Evolutionary conservation across 2,113 vertebrate genomes (phyloP), one percentile per base, ranked within the genome.

Genomic region (Quiscalus mexicanus): DNA sequence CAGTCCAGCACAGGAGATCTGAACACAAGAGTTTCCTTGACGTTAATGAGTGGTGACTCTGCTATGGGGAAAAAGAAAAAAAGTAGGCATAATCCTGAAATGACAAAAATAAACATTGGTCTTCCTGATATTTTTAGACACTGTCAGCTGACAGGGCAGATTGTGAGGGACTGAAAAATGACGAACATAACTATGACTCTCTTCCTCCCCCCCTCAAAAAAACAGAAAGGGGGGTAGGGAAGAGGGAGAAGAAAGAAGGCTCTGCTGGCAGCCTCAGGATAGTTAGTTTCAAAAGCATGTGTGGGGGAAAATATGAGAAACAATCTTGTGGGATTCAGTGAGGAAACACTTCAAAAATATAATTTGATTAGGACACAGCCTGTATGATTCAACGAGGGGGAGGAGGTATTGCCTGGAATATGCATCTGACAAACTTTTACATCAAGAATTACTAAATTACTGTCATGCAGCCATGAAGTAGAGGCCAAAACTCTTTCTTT

Each of bases 261-360:
- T 91, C 71, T 95, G 42, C 93, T 97, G 95, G 86, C 64, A 94
- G 74, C 78, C 84, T 94, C 87, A 77, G 84, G 79, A 93, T 89
- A 93, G 88, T 90, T 93, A 82, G 90, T 69, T 87, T 96, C 93
- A 49, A 77, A 96, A 97, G 94, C 96, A 97, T 96, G 94, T 96
- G 91, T 97, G 95, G 95, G 84, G 91, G 76, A 28, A 95, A 91
- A 77, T 95, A 96, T 92, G 92, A 97, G 94, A 97, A 97, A 97
- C 94, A 96, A 96, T 96, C 94, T 97, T 94, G 97, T 98, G 97
- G 96, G 97, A 94, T 98, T 96, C 95, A 93, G 97, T 86, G 96
- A 98, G 97, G 97, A 98, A 98, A 97, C 97, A 97, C 97, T 98
- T 98, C 96, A 98, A 96, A 98, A 98, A 98, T 98, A 98, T 93